A percentile compares a stretch with the other conserved stretches of the same genome.
These are phyloP conservation scores for Sitophilus oryzae DNA, from an alignment of 1,140 invertebrate genomes.

Conservation along the genomic window DNA sequence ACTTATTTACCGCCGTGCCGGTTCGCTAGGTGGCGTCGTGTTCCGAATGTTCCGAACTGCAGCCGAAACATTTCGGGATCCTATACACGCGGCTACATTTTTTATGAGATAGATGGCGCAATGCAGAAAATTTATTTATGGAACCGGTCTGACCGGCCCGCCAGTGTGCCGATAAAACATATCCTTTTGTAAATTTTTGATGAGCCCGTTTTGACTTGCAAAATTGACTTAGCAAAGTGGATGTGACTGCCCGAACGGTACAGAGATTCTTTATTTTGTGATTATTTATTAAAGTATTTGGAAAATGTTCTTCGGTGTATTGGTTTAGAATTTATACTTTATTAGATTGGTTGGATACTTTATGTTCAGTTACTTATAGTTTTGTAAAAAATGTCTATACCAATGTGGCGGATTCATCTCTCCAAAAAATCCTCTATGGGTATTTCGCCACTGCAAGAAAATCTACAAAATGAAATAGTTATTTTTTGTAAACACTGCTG, in stretches of 20 bases:
- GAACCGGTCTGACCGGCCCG: slow-evolving; percentile 10
- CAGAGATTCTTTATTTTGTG: not conserved
- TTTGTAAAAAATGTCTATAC: no score
- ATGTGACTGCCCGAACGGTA: not conserved
- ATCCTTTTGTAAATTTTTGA: slow-evolving; percentile 16
- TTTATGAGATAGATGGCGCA: slow-evolving; percentile 25
- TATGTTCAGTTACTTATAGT: no score
- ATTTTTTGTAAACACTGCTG: no score
- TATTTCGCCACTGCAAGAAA: no score
- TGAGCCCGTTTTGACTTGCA: not conserved
- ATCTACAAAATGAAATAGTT: no score
- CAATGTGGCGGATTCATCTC: no score
- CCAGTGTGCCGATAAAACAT: slow-evolving; percentile 13
- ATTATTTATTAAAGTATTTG: not conserved
- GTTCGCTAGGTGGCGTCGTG: slow-evolving; percentile 1
- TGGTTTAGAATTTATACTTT: no score
- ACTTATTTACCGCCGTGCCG: slow-evolving; percentile 22
- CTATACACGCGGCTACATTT: slow-evolving; percentile 22
- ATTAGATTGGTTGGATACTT: no score
- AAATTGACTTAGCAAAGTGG: slow-evolving; percentile 18
- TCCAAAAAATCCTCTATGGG: no score
- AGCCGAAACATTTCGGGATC: slow-evolving; percentile 17
- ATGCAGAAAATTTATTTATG: slow-evolving; percentile 29
- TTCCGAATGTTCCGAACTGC: not conserved
- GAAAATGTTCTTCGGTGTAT: no score